Percentiles rank a stretch among this genome's conserved stretches.
phyloP scores from a whole-genome alignment of 2,113 vertebrate species.

The Deroptyus accipitrinus region DNA sequence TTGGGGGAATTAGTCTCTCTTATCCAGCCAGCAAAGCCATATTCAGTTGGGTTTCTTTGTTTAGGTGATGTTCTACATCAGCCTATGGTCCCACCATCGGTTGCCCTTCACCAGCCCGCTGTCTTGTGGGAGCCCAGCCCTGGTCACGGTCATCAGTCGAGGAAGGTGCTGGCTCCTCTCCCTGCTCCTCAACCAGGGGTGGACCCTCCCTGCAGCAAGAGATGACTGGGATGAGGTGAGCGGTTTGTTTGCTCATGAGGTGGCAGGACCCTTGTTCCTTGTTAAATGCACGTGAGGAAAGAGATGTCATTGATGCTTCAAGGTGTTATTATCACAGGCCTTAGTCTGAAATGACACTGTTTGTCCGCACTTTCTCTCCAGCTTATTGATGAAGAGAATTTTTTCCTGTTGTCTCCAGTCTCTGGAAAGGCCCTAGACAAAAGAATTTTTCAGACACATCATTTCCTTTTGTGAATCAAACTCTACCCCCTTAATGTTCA shows the following conservation, averaged over 20 bases:
- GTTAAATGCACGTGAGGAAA: neutral
- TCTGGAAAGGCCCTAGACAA: slow-evolving; percentile 34
- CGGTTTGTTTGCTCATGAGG: neutral
- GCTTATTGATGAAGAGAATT: slow-evolving; percentile 12
- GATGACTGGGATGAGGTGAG: neutral
- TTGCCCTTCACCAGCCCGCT: neutral
- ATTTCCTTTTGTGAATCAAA: slow-evolving; percentile 52
- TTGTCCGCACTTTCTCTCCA: neutral
- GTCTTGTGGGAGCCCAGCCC: neutral
- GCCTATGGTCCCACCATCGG: neutral
- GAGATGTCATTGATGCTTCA: neutral
- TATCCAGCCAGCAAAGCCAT: neutral
- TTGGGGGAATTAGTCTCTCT: neutral
- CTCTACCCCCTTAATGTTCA: slow-evolving; percentile 42
- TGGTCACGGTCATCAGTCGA: neutral
- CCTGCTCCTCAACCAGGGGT: neutral
- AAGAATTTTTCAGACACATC: slow-evolving; percentile 51
- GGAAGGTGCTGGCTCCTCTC: neutral
- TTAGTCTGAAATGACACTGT: neutral
- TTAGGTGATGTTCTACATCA: neutral
- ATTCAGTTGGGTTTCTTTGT: neutral
- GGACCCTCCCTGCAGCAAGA: neutral
- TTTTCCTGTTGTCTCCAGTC: neutral
- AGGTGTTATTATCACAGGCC: neutral
- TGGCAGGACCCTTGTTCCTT: neutral